Evolutionary conservation across 1,140 invertebrate genomes (phyloP).

Genomic region (Tetramorium simillimum): DNA sequence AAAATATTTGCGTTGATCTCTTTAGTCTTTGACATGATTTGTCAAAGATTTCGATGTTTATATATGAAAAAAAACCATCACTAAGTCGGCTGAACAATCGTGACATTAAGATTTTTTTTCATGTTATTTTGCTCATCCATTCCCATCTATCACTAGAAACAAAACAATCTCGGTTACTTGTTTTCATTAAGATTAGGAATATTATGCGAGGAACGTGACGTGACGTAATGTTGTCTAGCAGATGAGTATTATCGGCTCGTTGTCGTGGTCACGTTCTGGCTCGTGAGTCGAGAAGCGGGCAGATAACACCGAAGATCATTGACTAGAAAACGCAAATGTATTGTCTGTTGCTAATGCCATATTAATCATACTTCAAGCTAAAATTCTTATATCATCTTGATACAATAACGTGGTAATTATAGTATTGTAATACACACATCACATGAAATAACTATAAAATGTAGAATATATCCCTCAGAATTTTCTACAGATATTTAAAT

Average conservation of each 20-base stretch:
- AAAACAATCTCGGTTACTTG: constrained; percentile 15
- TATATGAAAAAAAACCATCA: not conserved
- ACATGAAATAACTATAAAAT: not conserved
- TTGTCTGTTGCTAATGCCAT: not conserved
- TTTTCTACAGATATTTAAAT: not conserved
- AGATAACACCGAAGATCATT: constrained; percentile 24
- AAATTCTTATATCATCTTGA: not conserved
- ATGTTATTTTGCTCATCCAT: not conserved
- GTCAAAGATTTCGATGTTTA: not conserved
- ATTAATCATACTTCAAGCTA: not conserved
- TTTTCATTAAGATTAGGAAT: constrained; percentile 38
- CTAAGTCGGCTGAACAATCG: not conserved
- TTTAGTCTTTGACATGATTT: not conserved
- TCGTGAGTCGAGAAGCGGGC: not conserved
- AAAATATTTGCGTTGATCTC: not conserved
- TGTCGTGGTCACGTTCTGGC: constrained; percentile 41
- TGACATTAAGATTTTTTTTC: not conserved
- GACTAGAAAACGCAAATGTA: constrained; percentile 1
- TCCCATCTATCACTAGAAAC: not conserved
- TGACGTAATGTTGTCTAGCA: constrained; percentile 5
- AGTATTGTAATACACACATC: not conserved
- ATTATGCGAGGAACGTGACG: constrained; percentile 41
- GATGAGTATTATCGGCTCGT: constrained; percentile 12
- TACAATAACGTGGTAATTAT: not conserved
- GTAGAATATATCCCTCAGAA: not conserved